A percentile compares a stretch with the other conserved stretches of the same genome.
phyloP scores from a whole-genome alignment of 2,113 vertebrate species.

The Dascyllus trimaculatus region DNA sequence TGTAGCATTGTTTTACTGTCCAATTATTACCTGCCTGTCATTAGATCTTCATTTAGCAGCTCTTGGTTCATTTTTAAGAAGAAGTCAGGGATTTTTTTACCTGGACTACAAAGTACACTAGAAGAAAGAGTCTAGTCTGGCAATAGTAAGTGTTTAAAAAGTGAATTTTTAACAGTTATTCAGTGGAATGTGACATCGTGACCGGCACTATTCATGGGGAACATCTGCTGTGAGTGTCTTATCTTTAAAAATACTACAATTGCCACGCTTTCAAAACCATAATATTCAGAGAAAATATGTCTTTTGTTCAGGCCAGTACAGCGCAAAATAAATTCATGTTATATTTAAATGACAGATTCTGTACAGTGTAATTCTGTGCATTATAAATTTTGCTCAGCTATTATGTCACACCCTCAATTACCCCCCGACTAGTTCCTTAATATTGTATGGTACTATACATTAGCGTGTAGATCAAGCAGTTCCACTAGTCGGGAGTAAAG shows the following conservation, averaged over 20 bases:
- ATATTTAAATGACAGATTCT: constrained; percentile 5
- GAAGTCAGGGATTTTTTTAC: no score
- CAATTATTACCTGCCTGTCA: no score
- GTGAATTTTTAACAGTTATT: no score
- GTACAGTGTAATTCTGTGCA: constrained; percentile 7
- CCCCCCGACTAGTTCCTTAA: constrained; percentile 25
- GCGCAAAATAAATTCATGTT: constrained; percentile 7
- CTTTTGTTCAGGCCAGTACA: neutral
- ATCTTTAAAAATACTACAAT: neutral
- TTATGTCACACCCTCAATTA: constrained; percentile 67
- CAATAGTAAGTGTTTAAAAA: no score
- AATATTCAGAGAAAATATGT: neutral
- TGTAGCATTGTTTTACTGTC: neutral
- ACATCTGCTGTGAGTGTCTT: neutral
- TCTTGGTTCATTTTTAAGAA: no score
- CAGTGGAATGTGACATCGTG: no score
- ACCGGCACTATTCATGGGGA: no score
- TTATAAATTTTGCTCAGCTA: constrained; percentile 49
- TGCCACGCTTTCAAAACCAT: neutral
- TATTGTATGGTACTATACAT: constrained; percentile 53
- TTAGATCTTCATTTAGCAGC: no score
- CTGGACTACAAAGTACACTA: no score
- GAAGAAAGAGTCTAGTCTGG: no score
- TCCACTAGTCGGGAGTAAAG: constrained; percentile 48
- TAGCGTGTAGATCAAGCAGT: constrained; percentile 52